These are phyloP conservation scores for Stenopsyche tienmushanensis DNA, from an alignment of 1,140 invertebrate species.

Conservation along the genomic window DNA sequence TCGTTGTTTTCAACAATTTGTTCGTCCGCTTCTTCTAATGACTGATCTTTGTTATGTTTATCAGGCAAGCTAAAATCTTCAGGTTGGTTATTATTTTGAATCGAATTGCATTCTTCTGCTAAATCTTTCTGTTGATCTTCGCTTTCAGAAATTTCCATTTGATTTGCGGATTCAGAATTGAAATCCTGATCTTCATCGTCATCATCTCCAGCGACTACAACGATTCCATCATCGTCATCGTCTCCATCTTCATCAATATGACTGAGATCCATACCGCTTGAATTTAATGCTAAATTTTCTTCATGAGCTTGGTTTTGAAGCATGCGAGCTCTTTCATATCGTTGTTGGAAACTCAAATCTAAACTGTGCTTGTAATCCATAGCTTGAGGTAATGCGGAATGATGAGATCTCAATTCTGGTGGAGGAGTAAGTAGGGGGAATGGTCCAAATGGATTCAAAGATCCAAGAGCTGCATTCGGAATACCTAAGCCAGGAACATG, in stretches of 20 bases:
- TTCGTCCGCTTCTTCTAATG: slow-evolving; percentile 56
- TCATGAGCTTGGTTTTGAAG: slow-evolving; percentile 49
- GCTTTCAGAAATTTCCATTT: slow-evolving; percentile 43
- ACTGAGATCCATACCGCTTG: slow-evolving; percentile 39
- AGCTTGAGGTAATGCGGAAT: slow-evolving; percentile 47
- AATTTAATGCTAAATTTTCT: slow-evolving; percentile 42
- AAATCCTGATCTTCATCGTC: slow-evolving; percentile 66
- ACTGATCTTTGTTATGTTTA: slow-evolving; percentile 60
- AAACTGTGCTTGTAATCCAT: slow-evolving; percentile 70
- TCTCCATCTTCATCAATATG: slow-evolving; percentile 48
- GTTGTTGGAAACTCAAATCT: slow-evolving; percentile 55
- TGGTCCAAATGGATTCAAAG: slow-evolving; percentile 70
- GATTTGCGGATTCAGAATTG: slow-evolving; percentile 52
- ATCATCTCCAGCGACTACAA: slow-evolving; percentile 62
- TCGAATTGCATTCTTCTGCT: slow-evolving; percentile 34
- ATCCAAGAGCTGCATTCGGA: slow-evolving; percentile 62
- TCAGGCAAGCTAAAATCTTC: slow-evolving; percentile 65
- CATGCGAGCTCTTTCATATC: slow-evolving; percentile 51
- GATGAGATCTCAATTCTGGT: slow-evolving; percentile 67
- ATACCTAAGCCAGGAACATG: slow-evolving; percentile 60
- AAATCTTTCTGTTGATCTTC: slow-evolving; percentile 43
- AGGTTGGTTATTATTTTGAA: slow-evolving; percentile 52
- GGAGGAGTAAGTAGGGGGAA: slow-evolving; percentile 74
- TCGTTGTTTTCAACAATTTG: slow-evolving; percentile 71
- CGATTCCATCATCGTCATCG: slow-evolving; percentile 63